These are phyloP conservation scores for Pachydiplax longipennis DNA, from an alignment of 2,888 invertebrate genomes.

Conservation along the genomic window DNA sequence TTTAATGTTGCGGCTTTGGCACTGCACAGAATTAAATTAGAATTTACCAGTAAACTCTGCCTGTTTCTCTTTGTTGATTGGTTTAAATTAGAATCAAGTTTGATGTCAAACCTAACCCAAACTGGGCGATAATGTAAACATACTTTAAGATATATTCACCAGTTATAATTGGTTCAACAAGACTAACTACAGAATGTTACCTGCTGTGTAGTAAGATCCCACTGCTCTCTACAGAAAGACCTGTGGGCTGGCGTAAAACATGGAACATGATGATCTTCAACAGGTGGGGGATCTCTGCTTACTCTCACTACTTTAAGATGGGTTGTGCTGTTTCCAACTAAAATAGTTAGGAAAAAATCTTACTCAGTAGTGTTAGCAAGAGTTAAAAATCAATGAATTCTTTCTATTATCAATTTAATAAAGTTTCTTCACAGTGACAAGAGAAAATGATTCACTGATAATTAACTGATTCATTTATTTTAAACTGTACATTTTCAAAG, in stretches of 20 bases:
- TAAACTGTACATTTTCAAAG: no score
- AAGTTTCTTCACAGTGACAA: no score
- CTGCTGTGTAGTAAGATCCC: constrained; percentile 95
- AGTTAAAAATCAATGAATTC: background rate
- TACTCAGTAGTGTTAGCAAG: constrained; percentile 18
- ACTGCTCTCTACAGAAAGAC: constrained; percentile 74
- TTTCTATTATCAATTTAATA: background rate
- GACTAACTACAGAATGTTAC: constrained; percentile 60
- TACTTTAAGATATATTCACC: no score
- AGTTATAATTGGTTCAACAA: background rate
- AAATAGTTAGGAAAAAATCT: constrained; percentile 52
- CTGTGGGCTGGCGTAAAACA: constrained; percentile 75
- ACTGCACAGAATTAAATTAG: no score
- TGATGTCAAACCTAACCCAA: no score
- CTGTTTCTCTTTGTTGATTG: no score
- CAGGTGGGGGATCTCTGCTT: constrained; percentile 80
- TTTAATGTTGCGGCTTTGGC: no score
- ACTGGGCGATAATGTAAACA: no score
- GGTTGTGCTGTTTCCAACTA: constrained; percentile 86
- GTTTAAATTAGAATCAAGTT: no score
- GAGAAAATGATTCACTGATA: no score
- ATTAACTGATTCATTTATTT: no score
- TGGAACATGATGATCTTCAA: constrained; percentile 90
- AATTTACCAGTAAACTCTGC: no score
- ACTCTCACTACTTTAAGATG: constrained; percentile 87